Evolutionary conservation across 2,888 invertebrate species (phyloP).

Genomic region (Listrodromus nycthemerus): DNA sequence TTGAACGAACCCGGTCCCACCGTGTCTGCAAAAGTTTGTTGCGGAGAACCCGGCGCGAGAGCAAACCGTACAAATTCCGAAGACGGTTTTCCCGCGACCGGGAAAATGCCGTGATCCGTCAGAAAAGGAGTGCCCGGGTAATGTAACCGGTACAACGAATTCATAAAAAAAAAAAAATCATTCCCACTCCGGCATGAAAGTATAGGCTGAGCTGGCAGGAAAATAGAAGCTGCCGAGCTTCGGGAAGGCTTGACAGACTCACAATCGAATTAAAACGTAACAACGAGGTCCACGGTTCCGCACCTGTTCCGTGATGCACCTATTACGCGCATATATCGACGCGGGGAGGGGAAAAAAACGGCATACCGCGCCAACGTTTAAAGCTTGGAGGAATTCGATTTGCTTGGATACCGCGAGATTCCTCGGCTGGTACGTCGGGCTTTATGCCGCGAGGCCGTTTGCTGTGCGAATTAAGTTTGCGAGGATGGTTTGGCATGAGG

Average conservation of each 20-base stretch:
- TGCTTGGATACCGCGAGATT: conserved; percentile 61
- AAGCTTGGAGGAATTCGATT: conserved; percentile 53
- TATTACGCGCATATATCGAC: conserved; percentile 23
- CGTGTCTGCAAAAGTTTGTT: not conserved
- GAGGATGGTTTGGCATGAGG: conserved; percentile 82
- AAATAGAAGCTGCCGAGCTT: not conserved
- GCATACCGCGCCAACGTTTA: conserved; percentile 1
- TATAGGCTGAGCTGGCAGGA: not conserved
- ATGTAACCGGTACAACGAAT: not conserved
- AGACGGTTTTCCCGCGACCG: conserved; percentile 68
- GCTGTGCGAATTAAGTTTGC: conserved; percentile 68
- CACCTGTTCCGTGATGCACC: conserved; percentile 63
- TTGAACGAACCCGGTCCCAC: not conserved
- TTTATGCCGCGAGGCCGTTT: conserved; percentile 39
- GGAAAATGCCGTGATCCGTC: conserved; percentile 60
- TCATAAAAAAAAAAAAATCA: not conserved
- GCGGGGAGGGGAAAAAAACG: not conserved
- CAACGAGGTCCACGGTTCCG: conserved; percentile 67
- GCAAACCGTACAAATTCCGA: not conserved
- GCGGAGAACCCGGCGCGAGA: not conserved
- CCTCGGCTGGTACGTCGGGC: not conserved
- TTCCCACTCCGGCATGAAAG: conserved; percentile 31
- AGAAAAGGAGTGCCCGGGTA: not conserved
- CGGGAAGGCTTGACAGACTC: not conserved
- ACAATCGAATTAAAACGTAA: conserved; percentile 50